Evolutionary conservation across 2,888 invertebrate genomes (phyloP).

Genomic region (Cerastis leucographa): DNA sequence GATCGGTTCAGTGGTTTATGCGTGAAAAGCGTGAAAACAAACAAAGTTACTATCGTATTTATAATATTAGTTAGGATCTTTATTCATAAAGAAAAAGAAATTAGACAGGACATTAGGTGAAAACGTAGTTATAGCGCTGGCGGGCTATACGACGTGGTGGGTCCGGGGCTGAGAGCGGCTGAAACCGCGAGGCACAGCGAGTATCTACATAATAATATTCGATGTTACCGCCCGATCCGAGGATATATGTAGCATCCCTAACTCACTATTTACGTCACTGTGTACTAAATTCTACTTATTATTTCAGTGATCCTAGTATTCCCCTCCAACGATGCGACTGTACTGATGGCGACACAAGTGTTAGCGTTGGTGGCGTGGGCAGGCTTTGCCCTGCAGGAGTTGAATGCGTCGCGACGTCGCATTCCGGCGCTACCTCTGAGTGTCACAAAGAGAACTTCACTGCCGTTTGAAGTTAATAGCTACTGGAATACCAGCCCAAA

Average conservation of each 20-base stretch:
- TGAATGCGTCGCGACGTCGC: slow-evolving; percentile 77
- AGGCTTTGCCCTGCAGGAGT: slow-evolving; percentile 84
- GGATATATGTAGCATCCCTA: background rate
- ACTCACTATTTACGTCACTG: background rate
- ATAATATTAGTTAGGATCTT: too few species aligned
- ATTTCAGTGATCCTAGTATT: slow-evolving; percentile 85
- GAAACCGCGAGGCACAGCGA: background rate
- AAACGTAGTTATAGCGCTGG: background rate
- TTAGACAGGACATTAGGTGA: fast-evolving
- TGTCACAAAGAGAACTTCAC: slow-evolving; percentile 75
- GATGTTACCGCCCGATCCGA: background rate
- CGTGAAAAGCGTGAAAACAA: too few species aligned
- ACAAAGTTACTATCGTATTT: too few species aligned
- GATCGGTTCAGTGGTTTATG: too few species aligned
- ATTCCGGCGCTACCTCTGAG: slow-evolving; percentile 82
- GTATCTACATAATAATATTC: background rate
- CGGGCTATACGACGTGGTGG: background rate
- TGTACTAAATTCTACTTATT: background rate
- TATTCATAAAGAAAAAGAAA: too few species aligned
- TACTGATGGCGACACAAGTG: slow-evolving; percentile 81
- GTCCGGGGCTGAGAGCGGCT: background rate
- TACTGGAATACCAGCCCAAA: slow-evolving; percentile 87
- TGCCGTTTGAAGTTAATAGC: slow-evolving; percentile 81
- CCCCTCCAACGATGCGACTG: slow-evolving; percentile 83
- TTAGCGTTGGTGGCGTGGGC: slow-evolving; percentile 83